These are phyloP conservation scores for Serripes groenlandicus DNA, from an alignment of 2,888 invertebrate species.

Conservation along the genomic window DNA sequence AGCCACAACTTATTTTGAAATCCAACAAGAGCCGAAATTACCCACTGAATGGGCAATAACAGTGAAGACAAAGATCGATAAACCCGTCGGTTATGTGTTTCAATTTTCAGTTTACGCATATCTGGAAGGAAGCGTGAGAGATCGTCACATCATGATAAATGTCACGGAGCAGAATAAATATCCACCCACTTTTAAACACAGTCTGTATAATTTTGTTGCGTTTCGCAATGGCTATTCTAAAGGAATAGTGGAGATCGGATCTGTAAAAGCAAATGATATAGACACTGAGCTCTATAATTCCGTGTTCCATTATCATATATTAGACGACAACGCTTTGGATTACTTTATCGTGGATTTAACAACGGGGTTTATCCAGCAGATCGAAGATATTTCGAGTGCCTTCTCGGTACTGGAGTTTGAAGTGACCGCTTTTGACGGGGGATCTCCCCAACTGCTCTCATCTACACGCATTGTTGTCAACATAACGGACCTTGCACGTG, in stretches of 20 bases:
- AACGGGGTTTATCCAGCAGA: constrained; percentile 67
- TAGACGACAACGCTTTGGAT: constrained; percentile 41
- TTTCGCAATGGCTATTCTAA: constrained; percentile 67
- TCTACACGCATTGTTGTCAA: constrained; percentile 61
- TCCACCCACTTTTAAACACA: constrained; percentile 69
- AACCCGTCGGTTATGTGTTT: constrained; percentile 68
- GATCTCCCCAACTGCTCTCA: constrained; percentile 72
- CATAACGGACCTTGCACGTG: constrained; percentile 73
- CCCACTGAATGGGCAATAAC: constrained; percentile 63
- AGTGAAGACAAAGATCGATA: constrained; percentile 68
- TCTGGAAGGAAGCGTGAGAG: constrained; percentile 45
- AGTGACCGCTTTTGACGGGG: constrained; percentile 74
- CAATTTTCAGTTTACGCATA: constrained; percentile 70
- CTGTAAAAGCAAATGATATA: constrained; percentile 66
- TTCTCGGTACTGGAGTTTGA: constrained; percentile 57
- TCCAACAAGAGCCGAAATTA: constrained; percentile 43
- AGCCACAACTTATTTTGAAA: constrained; percentile 68
- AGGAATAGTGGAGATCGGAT: constrained; percentile 60
- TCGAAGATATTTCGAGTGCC: constrained; percentile 58
- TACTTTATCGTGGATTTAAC: constrained; percentile 63
- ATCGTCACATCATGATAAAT: constrained; percentile 70
- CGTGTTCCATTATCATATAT: constrained; percentile 70
- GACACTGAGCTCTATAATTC: constrained; percentile 74
- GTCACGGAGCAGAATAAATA: constrained; percentile 73
- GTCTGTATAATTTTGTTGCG: constrained; percentile 66